These are phyloP conservation scores for Drosophila falleni DNA, from an alignment of 2,888 invertebrate genomes.

Conservation along the genomic window DNA sequence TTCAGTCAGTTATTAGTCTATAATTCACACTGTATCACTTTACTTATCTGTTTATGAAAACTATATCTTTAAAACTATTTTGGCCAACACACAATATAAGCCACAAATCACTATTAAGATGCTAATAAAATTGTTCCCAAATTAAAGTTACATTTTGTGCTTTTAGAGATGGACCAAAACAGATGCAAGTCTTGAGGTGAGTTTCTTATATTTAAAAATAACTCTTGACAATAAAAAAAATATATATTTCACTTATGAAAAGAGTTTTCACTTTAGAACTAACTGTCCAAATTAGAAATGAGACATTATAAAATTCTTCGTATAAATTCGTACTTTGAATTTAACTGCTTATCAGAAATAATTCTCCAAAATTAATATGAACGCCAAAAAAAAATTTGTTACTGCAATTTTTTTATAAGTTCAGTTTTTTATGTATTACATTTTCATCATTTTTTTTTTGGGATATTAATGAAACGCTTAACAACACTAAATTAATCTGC, in stretches of 20 bases:
- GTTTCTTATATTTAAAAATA: background rate
- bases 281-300: background rate
- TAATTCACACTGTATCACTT: conserved; percentile 37
- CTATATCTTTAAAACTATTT: conserved; percentile 77
- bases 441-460: background rate
- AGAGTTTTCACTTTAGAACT: too few relatives aligned
- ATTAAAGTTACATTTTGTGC: conserved; percentile 78
- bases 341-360: background rate
- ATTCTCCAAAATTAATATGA: background rate
- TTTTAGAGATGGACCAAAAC: conserved; percentile 61
- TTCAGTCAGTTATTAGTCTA: conserved; percentile 1
- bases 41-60: conserved; percentile 64
- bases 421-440: background rate
- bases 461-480: background rate
- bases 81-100: conserved; percentile 49
- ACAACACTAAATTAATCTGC: conserved; percentile 25
- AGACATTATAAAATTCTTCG: too few relatives aligned
- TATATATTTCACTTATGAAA: too few relatives aligned
- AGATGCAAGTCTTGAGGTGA: too few relatives aligned
- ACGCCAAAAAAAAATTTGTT: background rate
- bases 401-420: background rate
- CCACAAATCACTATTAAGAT: conserved; percentile 82
- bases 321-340: too few relatives aligned
- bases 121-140: conserved; percentile 81
- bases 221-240: too few relatives aligned